Evolutionary conservation across 2,888 invertebrate species (phyloP).

Genomic region (Lasioglossum leucozonium): DNA sequence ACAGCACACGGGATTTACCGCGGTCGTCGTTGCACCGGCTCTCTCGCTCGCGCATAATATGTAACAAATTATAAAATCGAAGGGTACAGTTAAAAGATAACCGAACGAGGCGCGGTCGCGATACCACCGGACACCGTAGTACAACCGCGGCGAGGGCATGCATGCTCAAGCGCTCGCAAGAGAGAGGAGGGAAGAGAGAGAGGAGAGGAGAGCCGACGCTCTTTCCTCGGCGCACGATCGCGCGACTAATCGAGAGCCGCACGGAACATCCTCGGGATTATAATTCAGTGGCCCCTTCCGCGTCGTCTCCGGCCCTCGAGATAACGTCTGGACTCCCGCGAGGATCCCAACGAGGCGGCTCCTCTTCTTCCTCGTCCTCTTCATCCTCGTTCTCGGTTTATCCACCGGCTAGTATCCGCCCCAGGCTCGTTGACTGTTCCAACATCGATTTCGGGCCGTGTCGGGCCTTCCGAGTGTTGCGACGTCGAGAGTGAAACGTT

Average conservation of each 20-base stretch:
- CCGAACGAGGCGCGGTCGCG: constrained; percentile 27
- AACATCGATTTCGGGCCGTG: neutral
- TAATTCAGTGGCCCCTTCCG: constrained; percentile 7
- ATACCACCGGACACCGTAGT: neutral
- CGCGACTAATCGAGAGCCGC: constrained; percentile 40
- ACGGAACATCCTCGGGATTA: constrained; percentile 24
- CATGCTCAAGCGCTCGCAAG: neutral
- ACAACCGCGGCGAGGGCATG: neutral
- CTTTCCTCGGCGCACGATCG: constrained; percentile 4
- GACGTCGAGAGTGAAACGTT: too few species aligned
- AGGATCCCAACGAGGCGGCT: neutral
- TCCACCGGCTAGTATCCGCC: neutral
- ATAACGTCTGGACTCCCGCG: constrained; percentile 10
- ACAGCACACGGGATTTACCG: constrained; percentile 80
- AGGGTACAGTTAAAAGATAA: constrained; percentile 68
- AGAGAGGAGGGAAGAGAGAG: neutral
- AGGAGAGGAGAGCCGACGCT: neutral
- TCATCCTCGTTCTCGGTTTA: neutral
- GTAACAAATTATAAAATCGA: constrained; percentile 77
- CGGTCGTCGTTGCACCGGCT: constrained; percentile 70
- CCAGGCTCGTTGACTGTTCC: neutral
- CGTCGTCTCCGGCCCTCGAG: neutral
- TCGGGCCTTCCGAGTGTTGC: too few species aligned
- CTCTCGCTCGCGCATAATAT: constrained; percentile 69
- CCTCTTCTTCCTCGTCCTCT: neutral